Base-by-base conservation (phyloP, 2,113 vertebrate species). In the Casuarius casuarius region DNA sequence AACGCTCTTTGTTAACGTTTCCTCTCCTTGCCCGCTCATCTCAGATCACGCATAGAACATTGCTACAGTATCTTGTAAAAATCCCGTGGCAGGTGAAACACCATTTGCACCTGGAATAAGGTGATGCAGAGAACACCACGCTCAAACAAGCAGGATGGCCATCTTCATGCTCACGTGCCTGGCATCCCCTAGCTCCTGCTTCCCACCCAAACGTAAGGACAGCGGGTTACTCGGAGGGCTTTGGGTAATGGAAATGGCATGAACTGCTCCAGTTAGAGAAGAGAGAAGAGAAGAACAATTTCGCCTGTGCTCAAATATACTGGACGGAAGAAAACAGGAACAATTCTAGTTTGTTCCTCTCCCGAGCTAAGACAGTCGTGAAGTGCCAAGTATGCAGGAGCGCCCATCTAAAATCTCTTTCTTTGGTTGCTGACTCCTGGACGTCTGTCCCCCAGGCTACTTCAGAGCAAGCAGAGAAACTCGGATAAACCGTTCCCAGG, bases 231-330 rank as follows among this genome's bases (percentile, higher is more conserved):
- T 66, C 63, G 4, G 29, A 80, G 35, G 54, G 71, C 89, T 94
- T 7, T 84, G 78, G 81, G 51, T 19, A 71, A 71, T 80, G 85
- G 49, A 62, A 94, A 96, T 33, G 54, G 92, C 72, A 94, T 73
- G 4, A 95, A 79, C 84, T 74, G 94, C 92, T 94, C 95, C 91
- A 96, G 91, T 96, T 92, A 91, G 38, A 38, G 38, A 38, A 38
- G 38, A 38, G 38, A 38, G 38, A 38, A 38, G 38, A 38, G 38
- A 38, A 38, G 38, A 38, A 90, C 5, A 1, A 54, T 79, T 95
- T 73, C 35, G 78, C 87, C 79, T 63, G 20, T 46, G 51, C 86
- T 84, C 58, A 52, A 84, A 89, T 16, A 84, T 7, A 76, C 13
- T 23, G 67, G 67, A 28, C 8, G 67, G 73, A 79, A 81, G 62